phyloP scores from a whole-genome alignment of 1,140 invertebrate species.

The Coptotermes formosanus region DNA sequence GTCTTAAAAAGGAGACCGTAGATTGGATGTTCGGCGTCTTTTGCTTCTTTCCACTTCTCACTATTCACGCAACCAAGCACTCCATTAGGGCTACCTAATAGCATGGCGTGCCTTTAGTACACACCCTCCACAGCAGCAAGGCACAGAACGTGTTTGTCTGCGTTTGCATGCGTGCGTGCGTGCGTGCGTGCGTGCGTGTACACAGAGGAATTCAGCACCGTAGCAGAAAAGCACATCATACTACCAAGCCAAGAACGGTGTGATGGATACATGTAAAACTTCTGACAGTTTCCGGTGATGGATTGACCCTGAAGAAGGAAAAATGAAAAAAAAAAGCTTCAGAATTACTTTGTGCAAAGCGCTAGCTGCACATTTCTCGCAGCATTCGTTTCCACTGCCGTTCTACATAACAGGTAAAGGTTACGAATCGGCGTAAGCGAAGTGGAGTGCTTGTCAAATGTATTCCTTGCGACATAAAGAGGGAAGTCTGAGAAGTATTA shows the following conservation, averaged over 20 bases:
- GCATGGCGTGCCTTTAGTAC: background rate
- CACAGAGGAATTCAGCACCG: background rate
- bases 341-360: background rate
- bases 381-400: background rate
- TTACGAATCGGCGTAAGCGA: background rate
- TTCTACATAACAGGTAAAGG: background rate
- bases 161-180: too few species aligned
- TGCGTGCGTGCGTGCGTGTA: background rate
- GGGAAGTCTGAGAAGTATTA: background rate
- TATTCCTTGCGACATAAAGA: background rate
- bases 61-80: background rate
- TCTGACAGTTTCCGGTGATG: background rate
- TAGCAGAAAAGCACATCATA: background rate
- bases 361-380: background rate
- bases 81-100: background rate
- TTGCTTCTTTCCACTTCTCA: background rate
- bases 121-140: background rate
- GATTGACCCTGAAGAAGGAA: background rate
- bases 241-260: background rate
- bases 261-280: constrained; percentile 1
- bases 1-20: background rate
- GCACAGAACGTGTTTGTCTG: too few species aligned
- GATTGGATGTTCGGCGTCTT: background rate
- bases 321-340: background rate
- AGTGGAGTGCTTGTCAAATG: background rate